Conservation (phyloP, 2,797 vertebrate genomes). For the Adelosebastes latens region DNA sequence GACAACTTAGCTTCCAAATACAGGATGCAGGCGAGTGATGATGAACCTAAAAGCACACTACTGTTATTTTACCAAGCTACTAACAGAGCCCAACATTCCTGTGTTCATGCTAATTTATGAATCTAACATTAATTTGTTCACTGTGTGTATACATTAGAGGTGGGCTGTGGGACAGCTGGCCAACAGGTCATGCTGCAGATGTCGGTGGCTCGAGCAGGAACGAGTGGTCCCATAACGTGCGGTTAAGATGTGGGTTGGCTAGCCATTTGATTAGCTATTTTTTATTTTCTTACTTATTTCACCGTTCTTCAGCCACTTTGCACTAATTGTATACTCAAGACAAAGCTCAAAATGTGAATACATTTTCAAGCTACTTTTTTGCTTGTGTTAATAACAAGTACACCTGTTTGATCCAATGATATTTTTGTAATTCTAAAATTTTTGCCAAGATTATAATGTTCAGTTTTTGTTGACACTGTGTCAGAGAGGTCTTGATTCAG, state of each 20-base stretch:
- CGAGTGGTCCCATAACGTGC: neutral
- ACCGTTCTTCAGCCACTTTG: neutral
- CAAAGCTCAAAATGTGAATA: neutral
- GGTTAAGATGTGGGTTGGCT: neutral
- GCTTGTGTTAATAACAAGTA: neutral
- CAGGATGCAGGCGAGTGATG: neutral
- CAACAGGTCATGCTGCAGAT: too few species aligned
- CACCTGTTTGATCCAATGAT: neutral
- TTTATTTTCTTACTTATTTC: neutral
- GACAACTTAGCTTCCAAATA: neutral
- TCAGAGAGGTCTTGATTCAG: neutral
- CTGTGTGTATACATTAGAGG: too few species aligned
- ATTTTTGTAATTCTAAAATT: too few species aligned
- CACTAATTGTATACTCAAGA: neutral
- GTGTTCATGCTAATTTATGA: too few species aligned
- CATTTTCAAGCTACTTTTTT: neutral
- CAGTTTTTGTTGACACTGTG: neutral
- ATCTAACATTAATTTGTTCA: too few species aligned
- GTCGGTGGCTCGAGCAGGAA: too few species aligned
- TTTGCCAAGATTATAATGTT: neutral
- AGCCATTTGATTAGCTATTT: neutral
- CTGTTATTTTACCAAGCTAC: neutral
- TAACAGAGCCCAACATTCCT: too few species aligned
- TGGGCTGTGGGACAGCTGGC: too few species aligned
- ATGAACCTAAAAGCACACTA: neutral